Evolutionary conservation across 2,113 vertebrate species (phyloP).

Genomic region (Anthoscopus minutus): DNA sequence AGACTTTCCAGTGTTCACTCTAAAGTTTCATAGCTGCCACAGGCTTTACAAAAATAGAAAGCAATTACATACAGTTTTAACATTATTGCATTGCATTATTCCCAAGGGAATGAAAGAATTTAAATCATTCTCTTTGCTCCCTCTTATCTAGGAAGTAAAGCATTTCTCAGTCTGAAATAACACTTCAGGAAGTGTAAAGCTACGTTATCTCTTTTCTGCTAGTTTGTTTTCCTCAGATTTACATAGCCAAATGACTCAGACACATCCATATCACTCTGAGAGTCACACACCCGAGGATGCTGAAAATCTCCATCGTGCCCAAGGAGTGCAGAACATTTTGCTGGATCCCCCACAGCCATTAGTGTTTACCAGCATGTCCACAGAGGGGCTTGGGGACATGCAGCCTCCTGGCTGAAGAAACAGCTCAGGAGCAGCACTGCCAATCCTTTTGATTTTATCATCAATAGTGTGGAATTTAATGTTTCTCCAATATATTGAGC

Average conservation of each 20-base stretch:
- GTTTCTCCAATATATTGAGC: neutral
- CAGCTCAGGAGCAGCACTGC: neutral
- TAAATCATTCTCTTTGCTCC: neutral
- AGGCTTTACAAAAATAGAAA: slow-evolving; percentile 42
- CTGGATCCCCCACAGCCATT: neutral
- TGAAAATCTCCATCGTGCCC: neutral
- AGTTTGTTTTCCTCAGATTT: neutral
- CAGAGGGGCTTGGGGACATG: rapidly evolving
- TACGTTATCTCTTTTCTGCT: neutral
- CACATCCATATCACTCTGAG: neutral
- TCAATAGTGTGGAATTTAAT: neutral
- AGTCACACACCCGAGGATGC: neutral
- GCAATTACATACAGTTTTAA: slow-evolving; percentile 36
- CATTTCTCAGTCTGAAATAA: neutral
- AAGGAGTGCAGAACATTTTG: neutral
- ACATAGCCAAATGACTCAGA: neutral
- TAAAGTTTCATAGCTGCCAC: neutral
- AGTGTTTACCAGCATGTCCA: neutral
- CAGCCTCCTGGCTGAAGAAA: neutral
- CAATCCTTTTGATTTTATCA: neutral
- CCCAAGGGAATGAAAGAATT: neutral
- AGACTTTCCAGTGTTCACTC: neutral
- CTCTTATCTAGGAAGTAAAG: neutral
- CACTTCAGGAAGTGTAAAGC: neutral
- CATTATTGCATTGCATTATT: neutral